These are phyloP conservation scores for Prorops nasuta DNA, from an alignment of 1,140 invertebrate species.

Conservation along the genomic window DNA sequence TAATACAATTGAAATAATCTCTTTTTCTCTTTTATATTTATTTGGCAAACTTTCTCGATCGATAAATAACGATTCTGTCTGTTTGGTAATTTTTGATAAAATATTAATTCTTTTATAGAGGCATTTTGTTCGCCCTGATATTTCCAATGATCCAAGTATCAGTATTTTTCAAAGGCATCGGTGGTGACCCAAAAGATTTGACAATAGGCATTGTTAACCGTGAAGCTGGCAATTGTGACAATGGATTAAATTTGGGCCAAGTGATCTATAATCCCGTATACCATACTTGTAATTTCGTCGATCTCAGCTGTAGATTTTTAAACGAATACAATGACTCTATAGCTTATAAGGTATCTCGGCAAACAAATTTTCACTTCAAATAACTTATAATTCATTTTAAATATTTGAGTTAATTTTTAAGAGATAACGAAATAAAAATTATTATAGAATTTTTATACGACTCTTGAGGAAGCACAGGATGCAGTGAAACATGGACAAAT, in stretches of 20 bases:
- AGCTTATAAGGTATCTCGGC: slow-evolving; percentile 43
- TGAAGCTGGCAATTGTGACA: slow-evolving; percentile 58
- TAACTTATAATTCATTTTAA: background rate
- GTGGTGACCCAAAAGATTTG: slow-evolving; percentile 72
- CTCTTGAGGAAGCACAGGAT: slow-evolving; percentile 59
- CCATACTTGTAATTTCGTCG: slow-evolving; percentile 53
- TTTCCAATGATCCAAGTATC: slow-evolving; percentile 80
- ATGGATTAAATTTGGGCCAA: slow-evolving; percentile 40
- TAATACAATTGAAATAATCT: slow-evolving; percentile 42
- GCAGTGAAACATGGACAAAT: slow-evolving; percentile 64
- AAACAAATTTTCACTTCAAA: slow-evolving; percentile 7
- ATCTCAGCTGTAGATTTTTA: slow-evolving; percentile 62
- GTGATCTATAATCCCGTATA: slow-evolving; percentile 30
- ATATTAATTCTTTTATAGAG: slow-evolving; percentile 58
- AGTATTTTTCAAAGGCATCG: slow-evolving; percentile 78
- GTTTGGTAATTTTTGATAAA: slow-evolving; percentile 8
- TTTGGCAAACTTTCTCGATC: background rate
- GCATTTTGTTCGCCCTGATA: slow-evolving; percentile 75
- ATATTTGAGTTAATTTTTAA: too few relatives aligned
- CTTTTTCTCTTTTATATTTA: background rate
- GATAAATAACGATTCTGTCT: too few relatives aligned
- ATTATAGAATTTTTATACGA: too few relatives aligned
- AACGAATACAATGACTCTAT: slow-evolving; percentile 53
- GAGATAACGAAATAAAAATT: too few relatives aligned
- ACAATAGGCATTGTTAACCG: slow-evolving; percentile 74